These are phyloP conservation scores for Neocrepidodera transversa DNA, from an alignment of 2,888 invertebrate genomes.

Conservation along the genomic window DNA sequence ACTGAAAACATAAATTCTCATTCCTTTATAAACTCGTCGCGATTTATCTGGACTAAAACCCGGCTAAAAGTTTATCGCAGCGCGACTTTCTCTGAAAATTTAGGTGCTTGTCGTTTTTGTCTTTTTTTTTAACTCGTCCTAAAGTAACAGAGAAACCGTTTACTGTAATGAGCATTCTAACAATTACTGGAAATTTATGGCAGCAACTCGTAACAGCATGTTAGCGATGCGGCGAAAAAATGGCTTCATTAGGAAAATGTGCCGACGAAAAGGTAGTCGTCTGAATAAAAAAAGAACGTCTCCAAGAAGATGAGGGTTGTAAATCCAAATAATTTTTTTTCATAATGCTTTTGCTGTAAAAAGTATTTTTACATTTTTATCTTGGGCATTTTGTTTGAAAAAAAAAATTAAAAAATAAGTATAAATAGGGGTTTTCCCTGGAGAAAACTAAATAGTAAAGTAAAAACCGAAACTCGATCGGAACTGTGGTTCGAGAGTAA, in stretches of 20 bases:
- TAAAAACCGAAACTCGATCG: too few relatives aligned
- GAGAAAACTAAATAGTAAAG: too few relatives aligned
- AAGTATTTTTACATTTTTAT: too few relatives aligned
- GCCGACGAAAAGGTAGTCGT: neutral
- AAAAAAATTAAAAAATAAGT: too few relatives aligned
- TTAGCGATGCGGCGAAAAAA: conserved; percentile 16
- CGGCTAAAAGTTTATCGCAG: conserved; percentile 30
- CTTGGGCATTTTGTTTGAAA: too few relatives aligned
- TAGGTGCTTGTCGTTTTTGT: conserved; percentile 27
- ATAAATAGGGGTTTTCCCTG: too few relatives aligned
- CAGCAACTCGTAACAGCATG: conserved; percentile 16
- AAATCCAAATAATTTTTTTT: too few relatives aligned
- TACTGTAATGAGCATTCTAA: conserved; percentile 36
- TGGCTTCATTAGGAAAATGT: conserved; percentile 19
- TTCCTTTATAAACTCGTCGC: conserved; percentile 16
- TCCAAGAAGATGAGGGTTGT: too few relatives aligned
- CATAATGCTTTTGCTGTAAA: too few relatives aligned
- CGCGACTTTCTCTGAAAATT: conserved; percentile 28
- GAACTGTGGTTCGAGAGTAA: too few relatives aligned
- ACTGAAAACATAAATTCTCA: too few relatives aligned
- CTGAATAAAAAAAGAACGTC: too few relatives aligned
- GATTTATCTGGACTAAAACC: conserved; percentile 30
- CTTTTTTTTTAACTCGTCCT: conserved; percentile 32
- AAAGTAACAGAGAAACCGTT: conserved; percentile 35
- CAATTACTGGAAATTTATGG: conserved; percentile 32